Base-by-base conservation (phyloP, 2,113 vertebrate species). In the Symphodus melops region DNA sequence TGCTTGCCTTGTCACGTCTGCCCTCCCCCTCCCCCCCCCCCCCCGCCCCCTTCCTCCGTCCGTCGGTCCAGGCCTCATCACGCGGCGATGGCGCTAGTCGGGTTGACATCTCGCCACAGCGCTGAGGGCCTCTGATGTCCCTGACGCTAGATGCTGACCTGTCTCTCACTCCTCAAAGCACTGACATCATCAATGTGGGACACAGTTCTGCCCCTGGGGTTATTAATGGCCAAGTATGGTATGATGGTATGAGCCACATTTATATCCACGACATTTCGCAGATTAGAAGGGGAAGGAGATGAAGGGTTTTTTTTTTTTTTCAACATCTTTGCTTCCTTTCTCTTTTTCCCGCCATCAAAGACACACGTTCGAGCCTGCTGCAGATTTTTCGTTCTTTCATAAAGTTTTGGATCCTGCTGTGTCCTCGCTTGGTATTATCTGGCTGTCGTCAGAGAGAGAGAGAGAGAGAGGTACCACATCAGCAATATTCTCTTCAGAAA, bases 181-280 rank as follows among this genome's bases (percentile, higher is more conserved):
- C 66, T 75, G 84, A 88, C 89, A 83, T 89, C 89, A 92, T 89
- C 89, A 88, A 86, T 88, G 81, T 10, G 75, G 72, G 88, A 84
- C 79, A 58, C 57, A 59, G 68, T 63, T 79, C 67, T 13, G 74
- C 61, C 82, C 42, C 9, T 5, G 57, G 65, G 78, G 67, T 52
- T 81, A 49, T 78, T 83, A 69, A 79, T 84, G 28, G 57, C 53
- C 56, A 20, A 71, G 48, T 71, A 61, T 25, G 54, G 10, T 44
- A 8, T 33, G 46, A 61, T 25, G 54, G 10, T 44, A 8, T 33
- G 46, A 82, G 72, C 62, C 49, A 46, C 11, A 62, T 75, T 78
- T 68, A 54, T n/a, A 54, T 71, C 51, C 20, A 1, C 60, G 61
- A 23, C 44, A 64, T 88, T 75, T 83, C 54, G n/a, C 57, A 77